Conservation (phyloP, 2,113 vertebrate genomes). For the Taurulus bubalis region DNA sequence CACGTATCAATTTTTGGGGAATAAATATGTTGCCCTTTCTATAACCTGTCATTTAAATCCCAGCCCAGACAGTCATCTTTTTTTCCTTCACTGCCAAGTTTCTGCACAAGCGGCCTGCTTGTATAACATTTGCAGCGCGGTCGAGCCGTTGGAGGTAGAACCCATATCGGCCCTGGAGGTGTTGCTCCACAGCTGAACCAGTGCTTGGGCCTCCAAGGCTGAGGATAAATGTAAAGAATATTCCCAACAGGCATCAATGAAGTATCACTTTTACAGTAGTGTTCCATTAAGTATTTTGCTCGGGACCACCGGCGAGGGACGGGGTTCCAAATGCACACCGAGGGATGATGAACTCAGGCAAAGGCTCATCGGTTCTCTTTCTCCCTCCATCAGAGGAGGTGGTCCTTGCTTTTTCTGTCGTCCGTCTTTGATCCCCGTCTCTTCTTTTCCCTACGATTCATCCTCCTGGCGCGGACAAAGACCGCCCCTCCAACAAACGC, state of each 20-base stretch:
- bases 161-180: neutral
- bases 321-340: conserved; percentile 27
- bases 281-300: conserved; percentile 49
- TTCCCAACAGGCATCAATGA: conserved; percentile 52
- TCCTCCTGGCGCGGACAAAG: conserved; percentile 74
- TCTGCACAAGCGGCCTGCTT: conserved; percentile 17
- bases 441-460: conserved; percentile 72
- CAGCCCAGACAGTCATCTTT: conserved; percentile 17
- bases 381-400: conserved; percentile 65
- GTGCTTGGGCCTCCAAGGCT: conserved; percentile 27
- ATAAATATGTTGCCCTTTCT: conserved; percentile 27
- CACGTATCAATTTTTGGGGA: conserved; percentile 44
- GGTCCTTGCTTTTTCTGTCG: conserved; percentile 65
- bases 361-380: conserved; percentile 68
- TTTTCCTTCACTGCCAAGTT: conserved; percentile 14
- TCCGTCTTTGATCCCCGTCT: conserved; percentile 73
- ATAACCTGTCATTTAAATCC: conserved; percentile 40
- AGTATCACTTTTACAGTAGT: conserved; percentile 65
- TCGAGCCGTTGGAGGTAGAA: conserved; percentile 22
- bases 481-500: conserved; percentile 75
- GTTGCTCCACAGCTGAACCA: conserved; percentile 48
- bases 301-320: conserved; percentile 57
- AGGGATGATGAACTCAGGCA: conserved; percentile 53
- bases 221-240: conserved; percentile 45
- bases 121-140: conserved; percentile 29